These are phyloP conservation scores for Thamnophis sirtalis DNA, from an alignment of 2,113 vertebrate species.

Conservation along the genomic window DNA sequence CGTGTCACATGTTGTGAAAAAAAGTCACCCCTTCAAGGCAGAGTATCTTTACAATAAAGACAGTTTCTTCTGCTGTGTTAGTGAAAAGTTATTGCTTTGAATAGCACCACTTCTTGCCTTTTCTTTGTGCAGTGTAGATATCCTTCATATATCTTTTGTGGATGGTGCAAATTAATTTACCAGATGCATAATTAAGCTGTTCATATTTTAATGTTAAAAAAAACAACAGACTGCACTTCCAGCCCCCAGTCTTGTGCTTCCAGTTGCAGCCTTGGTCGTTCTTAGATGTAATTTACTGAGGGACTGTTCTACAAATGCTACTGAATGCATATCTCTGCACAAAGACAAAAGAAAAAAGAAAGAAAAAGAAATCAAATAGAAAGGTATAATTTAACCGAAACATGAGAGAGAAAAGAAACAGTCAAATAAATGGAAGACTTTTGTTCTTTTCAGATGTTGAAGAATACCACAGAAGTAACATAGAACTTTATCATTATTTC, in stretches of 20 bases:
- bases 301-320: background rate
- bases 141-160: slow-evolving; percentile 19
- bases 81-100: background rate
- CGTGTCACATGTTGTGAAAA: background rate
- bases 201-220: slow-evolving; percentile 48
- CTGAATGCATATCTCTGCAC: slow-evolving; percentile 10
- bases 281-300: slow-evolving; percentile 11
- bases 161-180: slow-evolving; percentile 52
- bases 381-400: background rate
- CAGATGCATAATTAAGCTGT: slow-evolving; percentile 53
- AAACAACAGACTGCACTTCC: background rate
- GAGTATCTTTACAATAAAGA: background rate
- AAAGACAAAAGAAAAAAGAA: background rate
- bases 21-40: background rate
- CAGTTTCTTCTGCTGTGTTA: background rate
- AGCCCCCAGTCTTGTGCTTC: slow-evolving; percentile 11
- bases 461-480: background rate
- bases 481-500: background rate
- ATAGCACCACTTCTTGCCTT: background rate
- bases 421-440: background rate
- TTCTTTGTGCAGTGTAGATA: background rate
- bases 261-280: slow-evolving; percentile 26
- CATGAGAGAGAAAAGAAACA: slow-evolving; percentile 4
- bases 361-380: background rate
- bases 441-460: background rate